Base-by-base conservation (phyloP, 2,888 invertebrate genomes). In the Dusona sp. region DNA sequence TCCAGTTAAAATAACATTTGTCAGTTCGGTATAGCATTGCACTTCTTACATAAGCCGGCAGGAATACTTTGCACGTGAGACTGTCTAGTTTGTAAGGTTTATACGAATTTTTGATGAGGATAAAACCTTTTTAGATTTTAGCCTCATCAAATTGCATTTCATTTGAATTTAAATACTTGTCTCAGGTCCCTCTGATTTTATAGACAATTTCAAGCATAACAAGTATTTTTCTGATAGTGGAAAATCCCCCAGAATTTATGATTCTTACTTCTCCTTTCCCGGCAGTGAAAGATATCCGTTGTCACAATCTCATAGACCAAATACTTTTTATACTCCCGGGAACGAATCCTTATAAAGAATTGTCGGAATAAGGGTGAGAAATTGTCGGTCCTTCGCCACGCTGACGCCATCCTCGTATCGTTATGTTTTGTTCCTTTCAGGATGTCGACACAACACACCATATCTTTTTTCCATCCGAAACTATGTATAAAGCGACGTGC, bases 341-440 rank as follows among this genome's bases (percentile, higher is more conserved):
- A 33, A 61, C 36, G 73, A 67, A 67, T 74, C 45, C 68, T 64
- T 22, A 70, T 42, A 79, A 75, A 79, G 33, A 64, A 78, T 73
- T 4, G 70, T n/a, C 38, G 73, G 33, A 45, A 68, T 22, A 73
- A 68, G 74, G 67, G 74, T 70, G 45, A 54, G 45, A 75, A 68
- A 51, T 79, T 68, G 45, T 68, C 48, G 57, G 45, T 79, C 74
- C 75, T 67, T 48, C 64, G 80, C 78, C 74, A 45, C 16, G 33
- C 42, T 61, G 79, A 75, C 85, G 82, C 78, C 85, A 48, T 64
- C 9, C 72, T 68, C 33, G 79, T 3, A 22, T 61, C 79, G 72
- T 38, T 72, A 57, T 85, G 67, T 54, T 81, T 78, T 79, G 70
- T 79, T 13, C 38, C 68, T 61, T 72, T 68, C 33, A 61, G 61